phyloP scores from a whole-genome alignment of 1,140 invertebrate species.

The Drosophila ohnishii region DNA sequence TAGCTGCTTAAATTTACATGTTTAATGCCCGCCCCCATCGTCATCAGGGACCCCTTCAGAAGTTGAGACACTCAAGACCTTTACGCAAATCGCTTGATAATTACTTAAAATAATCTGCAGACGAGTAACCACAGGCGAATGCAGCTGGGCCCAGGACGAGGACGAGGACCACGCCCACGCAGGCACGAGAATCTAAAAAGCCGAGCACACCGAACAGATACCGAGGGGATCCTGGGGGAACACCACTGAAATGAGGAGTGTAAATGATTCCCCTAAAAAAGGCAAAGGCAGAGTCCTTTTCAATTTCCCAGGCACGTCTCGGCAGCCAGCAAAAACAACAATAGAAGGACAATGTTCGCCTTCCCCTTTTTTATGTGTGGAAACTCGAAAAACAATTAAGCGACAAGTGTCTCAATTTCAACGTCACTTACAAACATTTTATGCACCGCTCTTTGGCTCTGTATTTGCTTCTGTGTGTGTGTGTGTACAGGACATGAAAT shows the following conservation, averaged over 20 bases:
- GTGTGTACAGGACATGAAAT: constrained; percentile 57
- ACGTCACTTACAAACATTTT: constrained; percentile 81
- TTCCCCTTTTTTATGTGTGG: constrained; percentile 50
- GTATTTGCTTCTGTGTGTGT: constrained; percentile 8
- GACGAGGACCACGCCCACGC: constrained; percentile 48
- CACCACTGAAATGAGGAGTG: constrained; percentile 34
- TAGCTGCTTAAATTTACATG: constrained; percentile 60
- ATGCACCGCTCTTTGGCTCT: constrained; percentile 63
- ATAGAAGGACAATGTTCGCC: constrained; percentile 10
- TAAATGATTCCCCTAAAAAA: constrained; percentile 50
- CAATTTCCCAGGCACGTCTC: constrained; percentile 67
- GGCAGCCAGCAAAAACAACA: constrained; percentile 58
- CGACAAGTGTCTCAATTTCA: constrained; percentile 81
- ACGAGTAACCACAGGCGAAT: constrained; percentile 56
- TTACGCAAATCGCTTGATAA: constrained; percentile 78
- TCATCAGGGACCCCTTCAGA: constrained; percentile 44
- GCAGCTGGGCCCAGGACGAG: constrained; percentile 43
- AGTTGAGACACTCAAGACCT: constrained; percentile 68
- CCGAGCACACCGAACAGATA: constrained; percentile 34
- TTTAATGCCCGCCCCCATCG: constrained; percentile 62
- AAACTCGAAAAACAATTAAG: constrained; percentile 80
- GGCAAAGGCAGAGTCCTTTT: constrained; percentile 63
- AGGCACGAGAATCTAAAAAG: constrained; percentile 30
- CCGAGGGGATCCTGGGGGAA: constrained; percentile 35
- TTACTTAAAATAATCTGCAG: constrained; percentile 80